phyloP scores from a whole-genome alignment of 2,797 vertebrate genomes.

The Melopsittacus undulatus region DNA sequence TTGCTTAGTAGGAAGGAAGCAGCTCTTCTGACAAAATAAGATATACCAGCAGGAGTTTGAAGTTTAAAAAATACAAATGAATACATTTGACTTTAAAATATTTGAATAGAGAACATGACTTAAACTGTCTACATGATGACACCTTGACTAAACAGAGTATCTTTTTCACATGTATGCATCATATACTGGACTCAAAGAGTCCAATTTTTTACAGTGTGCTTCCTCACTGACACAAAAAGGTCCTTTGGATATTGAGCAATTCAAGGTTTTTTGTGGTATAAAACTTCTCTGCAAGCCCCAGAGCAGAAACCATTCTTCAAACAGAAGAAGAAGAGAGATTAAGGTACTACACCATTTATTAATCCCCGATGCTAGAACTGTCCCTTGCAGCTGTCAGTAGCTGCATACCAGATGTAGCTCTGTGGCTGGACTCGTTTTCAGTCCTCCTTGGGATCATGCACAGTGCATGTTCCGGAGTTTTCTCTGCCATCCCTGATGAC shows the following conservation, averaged over 20 bases:
- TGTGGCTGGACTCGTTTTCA: background rate
- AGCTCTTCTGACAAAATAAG: background rate
- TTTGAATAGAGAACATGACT: background rate
- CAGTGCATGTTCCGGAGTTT: background rate
- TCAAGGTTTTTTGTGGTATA: background rate
- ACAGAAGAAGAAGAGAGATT: background rate
- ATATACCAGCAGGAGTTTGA: background rate
- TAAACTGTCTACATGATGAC: background rate
- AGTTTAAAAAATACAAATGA: background rate
- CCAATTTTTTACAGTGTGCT: background rate
- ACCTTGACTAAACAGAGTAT: background rate
- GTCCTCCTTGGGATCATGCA: accelerated
- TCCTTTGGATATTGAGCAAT: background rate
- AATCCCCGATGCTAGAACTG: background rate
- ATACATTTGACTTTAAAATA: background rate
- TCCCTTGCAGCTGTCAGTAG: background rate
- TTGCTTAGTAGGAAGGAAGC: background rate
- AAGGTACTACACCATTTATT: background rate
- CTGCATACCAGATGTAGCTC: background rate
- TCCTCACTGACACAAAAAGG: background rate
- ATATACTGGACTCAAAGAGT: accelerated
- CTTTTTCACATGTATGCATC: background rate
- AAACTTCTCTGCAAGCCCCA: background rate
- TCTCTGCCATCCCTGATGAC: background rate
- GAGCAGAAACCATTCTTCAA: background rate